Evolutionary conservation across 2,113 vertebrate species (phyloP).

Genomic region (Meleagris gallopavo): DNA sequence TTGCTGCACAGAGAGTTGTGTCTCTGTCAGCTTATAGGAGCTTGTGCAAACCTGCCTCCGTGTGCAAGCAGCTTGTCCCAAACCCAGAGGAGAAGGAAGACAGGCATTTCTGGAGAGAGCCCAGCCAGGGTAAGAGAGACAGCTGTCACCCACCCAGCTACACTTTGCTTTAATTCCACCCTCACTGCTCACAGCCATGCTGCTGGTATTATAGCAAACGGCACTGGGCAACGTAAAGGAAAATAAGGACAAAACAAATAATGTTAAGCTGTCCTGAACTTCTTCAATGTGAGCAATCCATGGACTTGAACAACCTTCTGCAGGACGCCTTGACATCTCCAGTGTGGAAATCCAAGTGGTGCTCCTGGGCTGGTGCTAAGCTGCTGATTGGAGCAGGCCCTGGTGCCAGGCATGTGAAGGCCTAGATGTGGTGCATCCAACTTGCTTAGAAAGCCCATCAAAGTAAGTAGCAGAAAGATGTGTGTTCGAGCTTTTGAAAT

Average conservation of each 20-base stretch:
- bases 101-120: neutral
- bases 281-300: neutral
- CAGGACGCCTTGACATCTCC: neutral
- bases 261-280: neutral
- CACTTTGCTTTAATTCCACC: neutral
- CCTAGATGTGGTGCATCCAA: neutral
- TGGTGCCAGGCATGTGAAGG: neutral
- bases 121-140: neutral
- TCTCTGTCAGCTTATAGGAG: fast-evolving
- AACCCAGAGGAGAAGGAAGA: neutral
- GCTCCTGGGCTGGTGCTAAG: neutral
- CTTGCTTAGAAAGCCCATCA: neutral
- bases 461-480: neutral
- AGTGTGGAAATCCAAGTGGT: neutral
- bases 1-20: neutral
- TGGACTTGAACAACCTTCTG: neutral
- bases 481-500: neutral
- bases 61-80: neutral
- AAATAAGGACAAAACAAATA: neutral
- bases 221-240: neutral
- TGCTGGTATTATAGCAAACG: neutral
- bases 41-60: neutral
- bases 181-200: neutral
- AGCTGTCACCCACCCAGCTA: neutral
- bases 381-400: neutral